Conservation (phyloP, 2,888 invertebrate genomes). For the Sceliomorpha sp. region DNA sequence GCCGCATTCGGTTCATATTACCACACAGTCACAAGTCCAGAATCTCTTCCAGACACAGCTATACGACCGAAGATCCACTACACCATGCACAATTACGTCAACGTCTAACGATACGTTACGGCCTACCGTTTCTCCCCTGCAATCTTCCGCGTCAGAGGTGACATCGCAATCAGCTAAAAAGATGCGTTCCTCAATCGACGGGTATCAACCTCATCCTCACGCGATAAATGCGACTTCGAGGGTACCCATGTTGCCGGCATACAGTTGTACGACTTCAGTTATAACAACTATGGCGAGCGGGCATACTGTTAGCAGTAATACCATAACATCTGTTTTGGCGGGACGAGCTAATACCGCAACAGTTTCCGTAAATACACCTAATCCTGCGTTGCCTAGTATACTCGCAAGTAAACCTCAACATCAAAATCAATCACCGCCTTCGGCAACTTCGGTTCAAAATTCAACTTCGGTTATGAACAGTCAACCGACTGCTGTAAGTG, state of each 20-base stretch:
- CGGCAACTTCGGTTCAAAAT: constrained; percentile 79
- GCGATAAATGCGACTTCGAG: constrained; percentile 66
- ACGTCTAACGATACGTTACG: constrained; percentile 47
- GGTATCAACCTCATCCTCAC: constrained; percentile 77
- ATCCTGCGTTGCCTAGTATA: constrained; percentile 76
- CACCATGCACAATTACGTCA: constrained; percentile 64
- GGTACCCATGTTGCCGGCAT: constrained; percentile 63
- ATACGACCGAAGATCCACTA: constrained; percentile 68
- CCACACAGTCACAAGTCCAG: constrained; percentile 57
- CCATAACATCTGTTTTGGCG: constrained; percentile 89
- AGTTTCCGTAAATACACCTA: constrained; percentile 86
- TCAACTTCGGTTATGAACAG: constrained; percentile 57
- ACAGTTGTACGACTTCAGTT: constrained; percentile 75
- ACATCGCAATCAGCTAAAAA: constrained; percentile 79
- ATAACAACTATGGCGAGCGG: constrained; percentile 87
- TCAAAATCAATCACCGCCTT: constrained; percentile 81
- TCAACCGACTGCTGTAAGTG: constrained; percentile 75
- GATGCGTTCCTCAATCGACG: constrained; percentile 67
- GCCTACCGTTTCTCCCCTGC: constrained; percentile 44
- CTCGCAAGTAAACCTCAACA: constrained; percentile 76
- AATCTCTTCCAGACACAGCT: constrained; percentile 67
- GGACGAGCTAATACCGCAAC: constrained; percentile 89
- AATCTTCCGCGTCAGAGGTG: constrained; percentile 54
- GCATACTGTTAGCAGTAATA: constrained; percentile 89
- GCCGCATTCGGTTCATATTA: constrained; percentile 68